Conservation (phyloP, 2,113 vertebrate genomes). For the Pelmatolapia mariae region DNA sequence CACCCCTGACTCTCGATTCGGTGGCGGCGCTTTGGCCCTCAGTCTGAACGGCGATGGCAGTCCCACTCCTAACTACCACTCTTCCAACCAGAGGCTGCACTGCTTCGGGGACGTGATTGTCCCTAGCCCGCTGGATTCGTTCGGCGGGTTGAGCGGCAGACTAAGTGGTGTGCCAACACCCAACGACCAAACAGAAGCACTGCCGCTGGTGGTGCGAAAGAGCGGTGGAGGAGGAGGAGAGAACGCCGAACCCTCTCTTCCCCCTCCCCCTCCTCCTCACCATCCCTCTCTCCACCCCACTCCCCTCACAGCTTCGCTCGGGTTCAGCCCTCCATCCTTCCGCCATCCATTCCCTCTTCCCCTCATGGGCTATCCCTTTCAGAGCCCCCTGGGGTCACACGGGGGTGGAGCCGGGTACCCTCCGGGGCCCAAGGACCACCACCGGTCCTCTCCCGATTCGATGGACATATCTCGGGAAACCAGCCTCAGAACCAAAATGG, state of each 20-base stretch:
- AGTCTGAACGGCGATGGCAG: conserved; percentile 83
- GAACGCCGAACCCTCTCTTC: conserved; percentile 64
- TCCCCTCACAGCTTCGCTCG: conserved; percentile 83
- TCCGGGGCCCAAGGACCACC: conserved; percentile 76
- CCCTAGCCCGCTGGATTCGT: conserved; percentile 89
- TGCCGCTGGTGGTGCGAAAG: conserved; percentile 96
- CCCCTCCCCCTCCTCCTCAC: conserved; percentile 83
- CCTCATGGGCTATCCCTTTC: conserved; percentile 97
- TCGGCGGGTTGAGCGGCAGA: conserved; percentile 66
- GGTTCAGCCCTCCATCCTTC: conserved; percentile 92
- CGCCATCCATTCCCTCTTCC: conserved; percentile 95
- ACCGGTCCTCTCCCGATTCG: conserved; percentile 88
- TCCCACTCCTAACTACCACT: conserved; percentile 90
- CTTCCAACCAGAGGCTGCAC: conserved; percentile 91
- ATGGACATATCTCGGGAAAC: conserved; percentile 94
- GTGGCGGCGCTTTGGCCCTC: conserved; percentile 37
- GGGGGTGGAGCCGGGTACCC: conserved; percentile 79
- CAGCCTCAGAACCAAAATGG: conserved; percentile 98
- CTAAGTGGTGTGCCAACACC: conserved; percentile 73
- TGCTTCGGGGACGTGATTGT: conserved; percentile 96
- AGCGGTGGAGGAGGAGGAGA: conserved; percentile 62
- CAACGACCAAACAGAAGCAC: conserved; percentile 93
- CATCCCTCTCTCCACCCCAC: conserved; percentile 90
- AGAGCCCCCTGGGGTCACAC: conserved; percentile 80
- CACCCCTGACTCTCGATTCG: conserved; percentile 54